Evolutionary conservation across 2,113 vertebrate species (phyloP).

Genomic region (Elgaria multicarinata): DNA sequence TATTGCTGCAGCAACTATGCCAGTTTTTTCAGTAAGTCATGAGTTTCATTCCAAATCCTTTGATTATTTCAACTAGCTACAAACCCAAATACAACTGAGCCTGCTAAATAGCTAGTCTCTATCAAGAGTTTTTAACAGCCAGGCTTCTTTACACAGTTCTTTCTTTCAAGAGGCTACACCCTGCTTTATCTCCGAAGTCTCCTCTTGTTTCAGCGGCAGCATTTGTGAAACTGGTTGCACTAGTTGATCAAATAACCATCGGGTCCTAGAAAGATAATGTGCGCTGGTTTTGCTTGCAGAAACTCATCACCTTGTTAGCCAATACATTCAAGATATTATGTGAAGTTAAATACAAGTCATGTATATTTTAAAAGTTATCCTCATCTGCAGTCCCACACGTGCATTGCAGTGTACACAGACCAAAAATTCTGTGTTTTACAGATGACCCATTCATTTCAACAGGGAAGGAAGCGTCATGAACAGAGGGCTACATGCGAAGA

Average conservation of each 20-base stretch:
- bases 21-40: background rate
- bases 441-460: background rate
- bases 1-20: background rate
- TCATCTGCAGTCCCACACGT: too few species aligned
- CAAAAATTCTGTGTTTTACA: background rate
- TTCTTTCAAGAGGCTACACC: constrained; percentile 39
- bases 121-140: background rate
- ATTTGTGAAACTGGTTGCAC: constrained; percentile 63
- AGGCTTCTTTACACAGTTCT: constrained; percentile 44
- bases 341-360: background rate
- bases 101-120: constrained; percentile 7
- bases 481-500: background rate
- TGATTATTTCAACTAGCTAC: background rate
- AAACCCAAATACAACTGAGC: background rate
- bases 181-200: constrained; percentile 48
- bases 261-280: constrained; percentile 59
- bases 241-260: constrained; percentile 65
- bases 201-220: constrained; percentile 54
- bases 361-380: constrained; percentile 4
- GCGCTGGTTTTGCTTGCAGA: constrained; percentile 48
- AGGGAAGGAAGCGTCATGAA: background rate
- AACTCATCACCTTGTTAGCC: constrained; percentile 49
- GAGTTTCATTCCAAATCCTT: background rate
- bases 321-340: constrained; percentile 4
- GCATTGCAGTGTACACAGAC: background rate